phyloP scores from a whole-genome alignment of 2,888 invertebrate species.

The Tricholauxania praeusta region DNA sequence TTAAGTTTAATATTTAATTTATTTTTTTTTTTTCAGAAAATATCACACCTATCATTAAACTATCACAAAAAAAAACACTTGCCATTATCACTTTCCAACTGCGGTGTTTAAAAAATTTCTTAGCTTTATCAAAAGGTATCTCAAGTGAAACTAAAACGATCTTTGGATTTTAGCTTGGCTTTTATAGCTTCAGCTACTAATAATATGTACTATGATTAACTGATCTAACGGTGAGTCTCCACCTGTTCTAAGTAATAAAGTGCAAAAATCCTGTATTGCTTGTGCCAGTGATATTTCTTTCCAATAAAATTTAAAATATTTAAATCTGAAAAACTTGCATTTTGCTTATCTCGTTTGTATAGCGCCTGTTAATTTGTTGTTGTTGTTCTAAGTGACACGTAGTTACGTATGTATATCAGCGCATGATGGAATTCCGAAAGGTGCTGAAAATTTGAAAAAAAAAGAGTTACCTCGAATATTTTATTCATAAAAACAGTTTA shows the following conservation, averaged over 20 bases:
- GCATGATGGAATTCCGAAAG: not conserved
- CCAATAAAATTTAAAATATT: constrained; percentile 47
- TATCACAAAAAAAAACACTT: constrained; percentile 56
- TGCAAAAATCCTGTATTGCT: constrained; percentile 58
- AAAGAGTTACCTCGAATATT: not conserved
- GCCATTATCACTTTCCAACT: constrained; percentile 59
- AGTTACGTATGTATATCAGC: no score
- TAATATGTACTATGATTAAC: constrained; percentile 22
- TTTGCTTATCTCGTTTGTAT: constrained; percentile 58
- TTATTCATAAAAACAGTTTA: no score
- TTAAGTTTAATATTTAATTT: no score
- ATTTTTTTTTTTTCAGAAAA: no score
- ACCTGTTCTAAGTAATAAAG: constrained; percentile 41
- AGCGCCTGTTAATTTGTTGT: constrained; percentile 45
- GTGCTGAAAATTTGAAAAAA: not conserved
- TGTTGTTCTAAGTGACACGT: constrained; percentile 31
- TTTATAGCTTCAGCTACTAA: constrained; percentile 51
- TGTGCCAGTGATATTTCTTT: not conserved
- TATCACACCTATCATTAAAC: no score
- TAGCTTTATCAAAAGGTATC: constrained; percentile 35
- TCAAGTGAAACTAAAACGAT: constrained; percentile 49
- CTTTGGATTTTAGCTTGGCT: constrained; percentile 43
- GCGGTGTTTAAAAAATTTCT: not conserved
- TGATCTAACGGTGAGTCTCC: not conserved
- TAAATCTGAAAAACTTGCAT: constrained; percentile 65